phyloP scores from a whole-genome alignment of 1,140 invertebrate genomes.

The Caenorhabditis briggsae region DNA sequence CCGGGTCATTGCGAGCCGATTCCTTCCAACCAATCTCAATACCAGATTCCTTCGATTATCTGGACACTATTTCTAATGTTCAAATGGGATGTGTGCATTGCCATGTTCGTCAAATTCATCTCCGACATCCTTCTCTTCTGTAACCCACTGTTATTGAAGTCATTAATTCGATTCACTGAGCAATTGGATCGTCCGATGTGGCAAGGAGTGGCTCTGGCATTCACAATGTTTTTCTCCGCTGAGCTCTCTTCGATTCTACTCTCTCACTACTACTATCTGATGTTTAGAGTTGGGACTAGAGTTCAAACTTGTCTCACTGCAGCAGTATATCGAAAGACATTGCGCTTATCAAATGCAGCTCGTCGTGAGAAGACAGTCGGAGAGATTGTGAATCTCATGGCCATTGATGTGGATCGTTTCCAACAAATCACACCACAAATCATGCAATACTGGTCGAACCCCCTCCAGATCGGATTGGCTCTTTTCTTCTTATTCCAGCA shows the following conservation, averaged over 20 bases:
- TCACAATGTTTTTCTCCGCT: conserved; percentile 69
- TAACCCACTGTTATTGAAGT: conserved; percentile 71
- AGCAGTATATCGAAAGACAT: conserved; percentile 74
- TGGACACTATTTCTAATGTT: conserved; percentile 66
- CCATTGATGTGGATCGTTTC: conserved; percentile 80
- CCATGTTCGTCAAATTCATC: conserved; percentile 63
- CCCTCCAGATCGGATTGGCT: conserved; percentile 78
- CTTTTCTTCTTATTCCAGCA: conserved; percentile 77
- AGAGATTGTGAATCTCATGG: conserved; percentile 82
- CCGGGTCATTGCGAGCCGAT: conserved; percentile 18
- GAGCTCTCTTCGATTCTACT: conserved; percentile 68
- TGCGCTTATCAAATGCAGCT: conserved; percentile 78
- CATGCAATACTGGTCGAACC: conserved; percentile 76
- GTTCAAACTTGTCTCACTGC: conserved; percentile 70
- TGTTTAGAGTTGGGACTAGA: conserved; percentile 70
- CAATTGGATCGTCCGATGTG: conserved; percentile 70
- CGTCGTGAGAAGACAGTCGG: conserved; percentile 80
- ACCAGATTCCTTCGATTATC: conserved; percentile 69
- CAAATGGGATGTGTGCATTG: conserved; percentile 57
- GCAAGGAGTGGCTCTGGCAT: conserved; percentile 70
- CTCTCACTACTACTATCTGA: conserved; percentile 72
- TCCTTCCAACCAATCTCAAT: neutral
- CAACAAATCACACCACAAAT: conserved; percentile 73
- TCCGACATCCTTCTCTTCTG: conserved; percentile 73
- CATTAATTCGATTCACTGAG: conserved; percentile 71